A percentile compares a stretch with the other conserved stretches of the same genome.
These are phyloP conservation scores for Galerucella pusilla DNA, from an alignment of 2,888 invertebrate genomes.

Conservation along the genomic window DNA sequence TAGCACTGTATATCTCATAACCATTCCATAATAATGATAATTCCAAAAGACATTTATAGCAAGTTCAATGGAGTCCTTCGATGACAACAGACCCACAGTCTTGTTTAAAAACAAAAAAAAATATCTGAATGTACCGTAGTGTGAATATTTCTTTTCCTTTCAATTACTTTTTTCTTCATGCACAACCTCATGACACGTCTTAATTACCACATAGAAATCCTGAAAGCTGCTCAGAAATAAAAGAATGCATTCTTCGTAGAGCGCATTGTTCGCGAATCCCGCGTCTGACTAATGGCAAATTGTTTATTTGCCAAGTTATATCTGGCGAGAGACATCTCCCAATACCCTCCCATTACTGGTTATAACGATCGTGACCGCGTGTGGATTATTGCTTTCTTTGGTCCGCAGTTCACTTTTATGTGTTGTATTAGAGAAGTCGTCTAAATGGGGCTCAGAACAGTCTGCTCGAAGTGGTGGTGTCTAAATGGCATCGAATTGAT, in stretches of 20 bases:
- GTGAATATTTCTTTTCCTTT: too few species aligned
- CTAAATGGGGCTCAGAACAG: slow-evolving; percentile 51
- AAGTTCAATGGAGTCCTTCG: too few species aligned
- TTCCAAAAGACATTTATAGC: too few species aligned
- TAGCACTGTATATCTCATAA: too few species aligned
- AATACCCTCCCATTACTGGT: slow-evolving; percentile 57
- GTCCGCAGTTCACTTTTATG: slow-evolving; percentile 59
- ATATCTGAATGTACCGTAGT: too few species aligned
- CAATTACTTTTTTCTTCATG: too few species aligned
- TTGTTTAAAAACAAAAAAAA: too few species aligned
- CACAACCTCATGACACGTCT: background rate
- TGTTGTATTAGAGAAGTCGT: slow-evolving; percentile 56
- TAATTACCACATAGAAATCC: slow-evolving; percentile 10
- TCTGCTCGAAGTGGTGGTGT: slow-evolving; percentile 38
- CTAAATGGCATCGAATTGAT: slow-evolving; percentile 36
- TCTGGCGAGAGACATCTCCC: slow-evolving; percentile 49
- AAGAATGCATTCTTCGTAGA: background rate
- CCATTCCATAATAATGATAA: too few species aligned
- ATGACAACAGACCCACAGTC: too few species aligned
- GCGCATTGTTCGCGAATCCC: slow-evolving; percentile 1
- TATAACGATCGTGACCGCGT: slow-evolving; percentile 61
- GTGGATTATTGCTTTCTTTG: slow-evolving; percentile 63
- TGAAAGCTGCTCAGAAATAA: background rate
- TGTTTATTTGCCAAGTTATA: slow-evolving; percentile 55
- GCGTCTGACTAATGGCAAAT: slow-evolving; percentile 51